These are phyloP conservation scores for Scelioninae gen. 1 DNA, from an alignment of 2,888 invertebrate species.

Conservation along the genomic window DNA sequence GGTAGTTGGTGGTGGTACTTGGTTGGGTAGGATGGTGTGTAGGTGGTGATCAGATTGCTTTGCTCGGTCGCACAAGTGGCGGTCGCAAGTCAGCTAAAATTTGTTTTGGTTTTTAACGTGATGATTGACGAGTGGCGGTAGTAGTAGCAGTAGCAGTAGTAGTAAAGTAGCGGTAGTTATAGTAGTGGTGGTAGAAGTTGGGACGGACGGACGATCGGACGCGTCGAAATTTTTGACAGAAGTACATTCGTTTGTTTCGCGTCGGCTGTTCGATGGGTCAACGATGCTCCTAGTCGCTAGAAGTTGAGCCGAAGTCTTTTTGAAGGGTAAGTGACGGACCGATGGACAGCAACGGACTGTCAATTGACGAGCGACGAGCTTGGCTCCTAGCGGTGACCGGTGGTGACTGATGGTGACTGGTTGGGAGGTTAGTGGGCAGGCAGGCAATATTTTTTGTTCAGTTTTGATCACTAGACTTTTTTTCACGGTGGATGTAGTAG, in stretches of 20 bases:
- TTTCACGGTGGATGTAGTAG: constrained; percentile 83
- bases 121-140: constrained; percentile 78
- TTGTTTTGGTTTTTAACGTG: constrained; percentile 77
- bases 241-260: constrained; percentile 79
- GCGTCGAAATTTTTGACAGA: constrained; percentile 80
- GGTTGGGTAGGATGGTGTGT: constrained; percentile 84
- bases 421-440: constrained; percentile 84
- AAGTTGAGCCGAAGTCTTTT: constrained; percentile 80
- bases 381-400: constrained; percentile 82
- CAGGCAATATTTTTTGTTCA: constrained; percentile 82
- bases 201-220: constrained; percentile 81
- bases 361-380: constrained; percentile 77
- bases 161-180: constrained; percentile 75
- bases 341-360: constrained; percentile 80
- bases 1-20: constrained; percentile 77
- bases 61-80: constrained; percentile 83
- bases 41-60: constrained; percentile 84
- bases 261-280: constrained; percentile 79
- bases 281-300: constrained; percentile 81
- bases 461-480: constrained; percentile 81
- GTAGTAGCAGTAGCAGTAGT: constrained; percentile 75
- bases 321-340: constrained; percentile 78
- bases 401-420: constrained; percentile 84
- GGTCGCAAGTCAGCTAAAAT: constrained; percentile 80
- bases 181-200: constrained; percentile 79